phyloP scores from a whole-genome alignment of 2,113 vertebrate species.

The Pampusana beccarii region DNA sequence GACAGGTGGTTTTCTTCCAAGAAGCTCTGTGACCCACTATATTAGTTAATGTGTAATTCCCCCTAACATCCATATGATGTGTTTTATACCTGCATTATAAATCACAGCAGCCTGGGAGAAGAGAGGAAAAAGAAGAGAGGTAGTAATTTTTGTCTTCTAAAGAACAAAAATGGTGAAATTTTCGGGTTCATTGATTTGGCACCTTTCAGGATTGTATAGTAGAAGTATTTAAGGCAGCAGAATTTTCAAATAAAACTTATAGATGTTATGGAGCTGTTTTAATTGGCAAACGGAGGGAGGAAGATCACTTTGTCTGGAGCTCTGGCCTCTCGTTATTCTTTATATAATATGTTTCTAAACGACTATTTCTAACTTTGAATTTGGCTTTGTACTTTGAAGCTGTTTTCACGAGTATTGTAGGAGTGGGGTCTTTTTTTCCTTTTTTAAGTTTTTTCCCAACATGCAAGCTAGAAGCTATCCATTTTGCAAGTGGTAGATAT shows the following conservation, averaged over 20 bases:
- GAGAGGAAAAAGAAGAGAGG: background rate
- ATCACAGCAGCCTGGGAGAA: background rate
- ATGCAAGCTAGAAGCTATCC: background rate
- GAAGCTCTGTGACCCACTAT: background rate
- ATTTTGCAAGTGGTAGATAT: conserved; percentile 2
- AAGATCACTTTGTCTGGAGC: background rate
- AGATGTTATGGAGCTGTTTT: background rate
- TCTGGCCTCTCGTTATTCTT: background rate
- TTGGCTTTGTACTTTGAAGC: conserved; percentile 13
- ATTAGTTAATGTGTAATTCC: background rate
- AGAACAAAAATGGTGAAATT: background rate
- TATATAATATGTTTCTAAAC: background rate
- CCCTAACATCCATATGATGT: rapidly evolving
- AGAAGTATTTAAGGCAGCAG: background rate
- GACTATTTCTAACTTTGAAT: conserved; percentile 13
- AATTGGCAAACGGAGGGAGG: background rate
- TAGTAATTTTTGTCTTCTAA: background rate
- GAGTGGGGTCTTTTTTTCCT: background rate
- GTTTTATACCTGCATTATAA: background rate
- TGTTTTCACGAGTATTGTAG: background rate
- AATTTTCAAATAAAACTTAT: background rate
- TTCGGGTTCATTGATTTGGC: background rate
- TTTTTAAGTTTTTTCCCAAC: background rate
- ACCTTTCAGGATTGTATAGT: background rate
- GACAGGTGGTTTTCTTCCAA: background rate